Evolutionary conservation across 2,797 vertebrate genomes (phyloP), one percentile per base, ranked within the genome.

Genomic region (Pipistrellus kuhlii): DNA sequence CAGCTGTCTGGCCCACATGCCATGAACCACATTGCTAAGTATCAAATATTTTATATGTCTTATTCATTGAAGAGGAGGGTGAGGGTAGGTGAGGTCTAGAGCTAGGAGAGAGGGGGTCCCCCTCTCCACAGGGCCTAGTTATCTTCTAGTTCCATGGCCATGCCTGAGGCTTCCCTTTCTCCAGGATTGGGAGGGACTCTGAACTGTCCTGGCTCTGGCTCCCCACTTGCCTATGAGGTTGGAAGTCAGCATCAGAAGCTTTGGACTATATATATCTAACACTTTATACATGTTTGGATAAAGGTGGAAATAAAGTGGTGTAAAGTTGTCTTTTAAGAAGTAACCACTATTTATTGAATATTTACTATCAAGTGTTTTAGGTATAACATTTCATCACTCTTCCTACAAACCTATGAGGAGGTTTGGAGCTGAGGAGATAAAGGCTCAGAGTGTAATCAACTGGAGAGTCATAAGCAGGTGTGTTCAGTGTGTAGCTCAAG

Each of bases 281-380:
- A 46, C 51, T 97, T 97, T 96, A 93, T 96, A 97, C 87, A 95
- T 93, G 95, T 97, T 95, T 97, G 91, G 87, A 88, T 95, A 88
- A 95, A 95, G 14, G 25, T 87, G 91, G 55, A 92, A 97, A 96
- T 97, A 97, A 97, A 96, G 17, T 93, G 51, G 18, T 57, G 2
- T 62, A 35, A 21, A 78, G 18, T 81, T 46, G 8, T 51, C n/a
- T 51, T 41, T 71, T 25, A 41, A 75, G 23, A 72, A 35, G n/a
- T 72, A 88, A 44, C 15, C 17, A 30, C 21, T 6, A 51, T 51
- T 80, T 53, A n/a, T 6, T 57, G 20, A 32, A 27, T 21, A 35
- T 48, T 55, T 88, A 68, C 14, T 77, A 38, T 23, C 20, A 44
- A n/a, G 8, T 32, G 2, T 35, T 78, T 73, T 75, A 20, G 17